Conservation (phyloP, 2,888 invertebrate species). For the Camponotus fellah region DNA sequence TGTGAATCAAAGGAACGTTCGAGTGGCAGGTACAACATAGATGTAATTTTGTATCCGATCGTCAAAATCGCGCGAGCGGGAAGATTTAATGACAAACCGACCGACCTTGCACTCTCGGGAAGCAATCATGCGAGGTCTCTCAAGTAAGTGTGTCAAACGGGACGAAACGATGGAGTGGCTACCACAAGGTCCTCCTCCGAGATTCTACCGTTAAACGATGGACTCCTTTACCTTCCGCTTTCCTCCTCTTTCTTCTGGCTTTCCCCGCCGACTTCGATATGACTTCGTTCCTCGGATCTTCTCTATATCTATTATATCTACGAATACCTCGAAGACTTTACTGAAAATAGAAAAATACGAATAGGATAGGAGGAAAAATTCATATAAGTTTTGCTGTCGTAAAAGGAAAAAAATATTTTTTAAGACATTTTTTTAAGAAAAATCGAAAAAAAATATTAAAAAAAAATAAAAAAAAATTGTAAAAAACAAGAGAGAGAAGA, state of each 20-base stretch:
- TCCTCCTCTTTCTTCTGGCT: constrained; percentile 66
- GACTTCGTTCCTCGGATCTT: constrained; percentile 15
- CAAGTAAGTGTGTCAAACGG: constrained; percentile 77
- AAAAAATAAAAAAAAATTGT: not conserved
- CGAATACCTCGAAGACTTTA: not conserved
- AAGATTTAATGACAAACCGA: constrained; percentile 72
- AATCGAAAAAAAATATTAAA: not conserved
- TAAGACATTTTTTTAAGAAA: not conserved
- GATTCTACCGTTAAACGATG: constrained; percentile 78
- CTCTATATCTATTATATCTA: not conserved
- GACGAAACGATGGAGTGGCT: constrained; percentile 72
- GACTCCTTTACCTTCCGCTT: constrained; percentile 77
- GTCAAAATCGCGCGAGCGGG: constrained; percentile 35
- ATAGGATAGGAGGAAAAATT: not conserved
- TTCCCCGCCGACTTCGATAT: constrained; percentile 52
- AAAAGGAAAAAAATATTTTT: not conserved
- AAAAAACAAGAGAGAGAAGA: not conserved
- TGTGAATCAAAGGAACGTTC: constrained; percentile 15
- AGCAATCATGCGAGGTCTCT: constrained; percentile 73
- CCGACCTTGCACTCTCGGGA: constrained; percentile 76
- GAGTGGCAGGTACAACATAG: not conserved
- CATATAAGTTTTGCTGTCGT: not conserved
- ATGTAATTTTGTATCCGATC: constrained; percentile 14
- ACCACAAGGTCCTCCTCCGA: constrained; percentile 72
- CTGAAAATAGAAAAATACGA: not conserved